Evolutionary conservation across 2,888 invertebrate genomes (phyloP), one percentile per base, ranked within the genome.

Genomic region (Herminia tarsipennalis): DNA sequence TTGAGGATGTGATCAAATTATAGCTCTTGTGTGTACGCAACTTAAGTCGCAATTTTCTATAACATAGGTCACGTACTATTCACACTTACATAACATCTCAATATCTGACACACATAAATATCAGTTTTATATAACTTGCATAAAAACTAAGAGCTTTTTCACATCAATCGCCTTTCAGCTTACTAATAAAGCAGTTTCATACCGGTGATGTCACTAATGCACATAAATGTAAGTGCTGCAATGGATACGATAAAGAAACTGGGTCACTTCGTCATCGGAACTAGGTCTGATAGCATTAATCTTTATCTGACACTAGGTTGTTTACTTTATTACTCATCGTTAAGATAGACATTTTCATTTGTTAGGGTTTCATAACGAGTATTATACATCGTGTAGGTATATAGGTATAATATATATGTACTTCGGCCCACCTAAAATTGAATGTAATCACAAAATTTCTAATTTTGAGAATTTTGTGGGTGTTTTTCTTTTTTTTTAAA

Each of bases 131-230:
- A 8, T 13, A 3, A 36, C 28, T 53, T 43, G 30, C 57, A 54
- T 66, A 54, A 66, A 63, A 63, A 56, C 56, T 60, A 52, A 65
- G 64, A 66, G 63, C 67, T 60, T 61, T 66, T 58, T 59, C 59
- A 63, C 70, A 64, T 60, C 61, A 59, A 66, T 76, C 78, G 73
- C 71, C 76, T 79, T 80, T 80, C 73, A 77, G 73, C 70, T 70
- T 70, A 67, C 67, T 67, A 73, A 64, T 60, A 73, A 78, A 68
- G 29, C 39, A 49, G 60, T 71, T 78, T 77, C 74, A 78, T 77
- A 73, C 51, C 42, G 55, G 59, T 79, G 79, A 78, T 69, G 73
- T 77, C 79, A 80, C 57, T 59, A 56, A 61, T 61, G 50, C 61
- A 62, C 62, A 69, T 73, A 76, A 77, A 75, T 74, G 68, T 70